Evolutionary conservation across 1,140 invertebrate genomes (phyloP).

Genomic region (Papilio helenus): DNA sequence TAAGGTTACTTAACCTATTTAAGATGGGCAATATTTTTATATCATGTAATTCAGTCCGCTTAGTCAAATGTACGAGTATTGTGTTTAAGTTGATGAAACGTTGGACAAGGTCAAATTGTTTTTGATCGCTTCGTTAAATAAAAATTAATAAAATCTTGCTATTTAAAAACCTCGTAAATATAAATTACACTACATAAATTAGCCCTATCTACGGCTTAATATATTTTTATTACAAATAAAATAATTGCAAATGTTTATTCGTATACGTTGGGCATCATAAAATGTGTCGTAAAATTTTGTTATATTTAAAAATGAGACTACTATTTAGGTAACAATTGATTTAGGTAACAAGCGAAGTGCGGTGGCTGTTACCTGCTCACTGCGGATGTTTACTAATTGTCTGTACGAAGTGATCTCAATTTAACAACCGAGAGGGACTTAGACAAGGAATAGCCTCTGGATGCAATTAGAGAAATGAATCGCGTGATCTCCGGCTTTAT

Average conservation of each 20-base stretch:
- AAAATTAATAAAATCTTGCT: background rate
- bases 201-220: background rate
- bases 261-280: background rate
- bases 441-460: conserved; percentile 47
- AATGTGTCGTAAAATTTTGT: background rate
- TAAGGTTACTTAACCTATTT: background rate
- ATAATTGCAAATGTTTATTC: background rate
- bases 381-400: conserved; percentile 40
- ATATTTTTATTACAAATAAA: background rate
- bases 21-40: background rate
- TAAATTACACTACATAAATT: background rate
- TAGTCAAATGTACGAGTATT: background rate
- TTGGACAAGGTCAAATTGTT: background rate
- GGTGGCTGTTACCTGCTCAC: conserved; percentile 17
- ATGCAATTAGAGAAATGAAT: conserved; percentile 71
- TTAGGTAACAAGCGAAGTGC: background rate
- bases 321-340: background rate
- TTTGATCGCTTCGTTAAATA: background rate
- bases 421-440: conserved; percentile 37
- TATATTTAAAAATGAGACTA: background rate
- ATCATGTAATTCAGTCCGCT: background rate
- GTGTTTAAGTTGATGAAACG: background rate
- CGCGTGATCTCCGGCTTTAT: conserved; percentile 67
- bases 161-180: background rate
- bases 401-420: conserved; percentile 38